Evolutionary conservation across 2,113 vertebrate species (phyloP).

Genomic region (Irena cyanogastra): DNA sequence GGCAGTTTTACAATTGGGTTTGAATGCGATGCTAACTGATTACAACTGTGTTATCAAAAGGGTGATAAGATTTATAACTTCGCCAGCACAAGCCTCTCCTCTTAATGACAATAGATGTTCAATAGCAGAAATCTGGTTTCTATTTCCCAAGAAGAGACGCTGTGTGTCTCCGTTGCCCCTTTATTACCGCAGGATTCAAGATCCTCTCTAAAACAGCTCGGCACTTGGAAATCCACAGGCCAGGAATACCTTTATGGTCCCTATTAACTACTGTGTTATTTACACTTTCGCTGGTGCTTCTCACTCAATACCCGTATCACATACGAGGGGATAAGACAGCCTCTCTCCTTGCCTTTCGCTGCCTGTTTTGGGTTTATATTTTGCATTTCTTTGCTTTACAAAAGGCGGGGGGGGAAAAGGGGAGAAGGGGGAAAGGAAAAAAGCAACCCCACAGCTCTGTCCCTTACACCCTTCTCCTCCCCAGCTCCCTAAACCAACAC

Average conservation of each 20-base stretch:
- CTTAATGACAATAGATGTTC: conserved; percentile 67
- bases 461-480: conserved; percentile 59
- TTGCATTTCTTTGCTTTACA: conserved; percentile 41
- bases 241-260: conserved; percentile 64
- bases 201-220: conserved; percentile 49
- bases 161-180: conserved; percentile 60
- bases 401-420: neutral
- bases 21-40: conserved; percentile 73
- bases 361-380: conserved; percentile 6
- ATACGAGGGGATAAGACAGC: conserved; percentile 4
- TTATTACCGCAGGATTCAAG: conserved; percentile 46
- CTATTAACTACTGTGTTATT: conserved; percentile 59
- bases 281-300: conserved; percentile 56
- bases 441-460: neutral
- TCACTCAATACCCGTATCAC: conserved; percentile 47
- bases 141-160: conserved; percentile 57
- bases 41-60: conserved; percentile 78
- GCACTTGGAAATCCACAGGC: conserved; percentile 58
- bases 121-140: conserved; percentile 69
- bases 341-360: neutral
- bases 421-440: neutral
- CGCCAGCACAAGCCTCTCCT: conserved; percentile 64
- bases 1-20: conserved; percentile 74
- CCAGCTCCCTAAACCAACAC: conserved; percentile 69
- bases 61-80: conserved; percentile 78